Base-by-base conservation (phyloP, 1,140 invertebrate genomes). In the Littorina saxatilis region DNA sequence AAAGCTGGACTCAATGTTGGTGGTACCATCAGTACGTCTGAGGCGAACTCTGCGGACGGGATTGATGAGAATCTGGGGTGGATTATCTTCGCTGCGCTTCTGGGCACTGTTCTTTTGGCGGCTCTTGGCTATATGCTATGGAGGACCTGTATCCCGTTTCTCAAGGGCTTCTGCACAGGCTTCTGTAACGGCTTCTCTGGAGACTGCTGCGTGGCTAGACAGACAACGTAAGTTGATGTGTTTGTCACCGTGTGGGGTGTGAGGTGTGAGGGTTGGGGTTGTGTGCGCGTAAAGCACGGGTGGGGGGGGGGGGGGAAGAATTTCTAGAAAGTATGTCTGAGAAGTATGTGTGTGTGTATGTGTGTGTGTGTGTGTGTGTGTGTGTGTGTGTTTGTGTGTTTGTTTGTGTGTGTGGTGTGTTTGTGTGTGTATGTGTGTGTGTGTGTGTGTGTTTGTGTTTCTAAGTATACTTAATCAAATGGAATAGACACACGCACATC, bases 1-100 rank as follows among this genome's bases (percentile, higher is more conserved):
- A n/a, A n/a, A n/a, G n/a, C n/a, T n/a, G n/a, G 81, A 2, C 77
- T 79, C 15, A 55, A 70, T 5, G 43, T 76, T 5, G 7, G n/a
- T 35, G 11, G 50, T 32, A 0, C 15, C 47, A n/a, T n/a, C n/a
- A n/a, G n/a, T 1, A 78, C 77, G 9, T 39, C 72, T 50, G 81
- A 70, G 39, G 81, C 70, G 70, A 82, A 76, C 29, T 81, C 81
- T 35, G 61, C 63, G 29, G 81, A 82, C 63, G 73, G 77, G 47
- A 32, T 83, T 13, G 79, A 32, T 32, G 74, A 77, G 35, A 77
- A 77, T 35, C 74, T 77, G 55, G 74, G 7, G 0, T 77, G 74
- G 74, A 77, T 77, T 52, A 61, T 77, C 20, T 32, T 77, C 50
- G 74, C 74, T 15, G 74, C 23, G 32, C 52, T 61, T 47, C 29